A percentile compares a stretch with the other conserved stretches of the same genome.
Evolutionary conservation across 2,888 invertebrate genomes (phyloP).

Genomic region (Drosophila villosipedis): DNA sequence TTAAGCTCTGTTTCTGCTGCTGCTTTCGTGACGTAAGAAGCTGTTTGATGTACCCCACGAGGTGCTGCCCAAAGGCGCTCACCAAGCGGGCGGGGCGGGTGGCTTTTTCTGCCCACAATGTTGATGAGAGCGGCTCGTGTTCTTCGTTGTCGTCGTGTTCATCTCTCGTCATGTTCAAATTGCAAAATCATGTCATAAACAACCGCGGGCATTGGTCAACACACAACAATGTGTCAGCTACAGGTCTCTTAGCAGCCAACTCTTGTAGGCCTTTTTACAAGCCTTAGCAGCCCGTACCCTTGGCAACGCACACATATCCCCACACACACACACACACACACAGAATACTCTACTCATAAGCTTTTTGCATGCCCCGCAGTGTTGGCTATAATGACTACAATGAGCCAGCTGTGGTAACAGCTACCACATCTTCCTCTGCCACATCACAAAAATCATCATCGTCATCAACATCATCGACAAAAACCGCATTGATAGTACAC

Average conservation of each 20-base stretch:
- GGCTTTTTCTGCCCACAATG: not conserved
- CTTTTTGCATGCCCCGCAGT: conserved; percentile 65
- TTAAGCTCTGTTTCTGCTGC: conserved; percentile 33
- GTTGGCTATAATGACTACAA: conserved; percentile 69
- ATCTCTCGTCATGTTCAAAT: conserved; percentile 71
- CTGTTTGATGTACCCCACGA: conserved; percentile 63
- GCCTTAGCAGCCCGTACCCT: not conserved
- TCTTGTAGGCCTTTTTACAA: conserved; percentile 45
- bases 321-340: conserved; percentile 7
- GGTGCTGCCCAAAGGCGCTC: conserved; percentile 65
- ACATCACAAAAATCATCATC: conserved; percentile 17
- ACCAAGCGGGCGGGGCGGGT: conserved; percentile 19
- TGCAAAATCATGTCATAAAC: conserved; percentile 80
- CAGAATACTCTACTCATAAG: conserved; percentile 19
- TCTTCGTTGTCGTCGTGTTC: conserved; percentile 26
- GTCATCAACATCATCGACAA: conserved; percentile 46
- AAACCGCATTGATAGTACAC: conserved; percentile 59
- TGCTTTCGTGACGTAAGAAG: conserved; percentile 57
- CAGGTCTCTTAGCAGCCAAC: not conserved
- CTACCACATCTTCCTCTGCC: conserved; percentile 35
- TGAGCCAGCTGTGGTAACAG: conserved; percentile 51
- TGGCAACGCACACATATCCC: not conserved
- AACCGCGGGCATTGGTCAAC: conserved; percentile 57
- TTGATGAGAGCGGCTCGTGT: conserved; percentile 12
- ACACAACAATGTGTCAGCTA: not conserved